Base-by-base conservation (phyloP, 2,113 vertebrate genomes). In the Elephantulus edwardii region DNA sequence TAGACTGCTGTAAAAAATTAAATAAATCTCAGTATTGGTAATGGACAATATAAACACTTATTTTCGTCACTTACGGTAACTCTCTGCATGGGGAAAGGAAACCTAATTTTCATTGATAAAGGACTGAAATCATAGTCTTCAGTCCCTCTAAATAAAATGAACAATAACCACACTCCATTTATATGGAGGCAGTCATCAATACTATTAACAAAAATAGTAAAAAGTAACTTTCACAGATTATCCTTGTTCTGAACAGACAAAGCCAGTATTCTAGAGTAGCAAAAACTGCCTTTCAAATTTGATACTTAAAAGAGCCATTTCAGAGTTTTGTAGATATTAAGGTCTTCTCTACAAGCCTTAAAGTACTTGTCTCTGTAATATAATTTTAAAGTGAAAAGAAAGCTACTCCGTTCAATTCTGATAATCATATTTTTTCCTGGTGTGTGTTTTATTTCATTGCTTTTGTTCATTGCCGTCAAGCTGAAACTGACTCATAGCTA, bases 351-450 rank as follows among this genome's bases (percentile, higher is more conserved):
- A 75, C 58, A 3, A 84, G 26, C 4, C n/a, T 52, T 2, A 76
- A 84, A 91, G 80, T n/a, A 88, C 9, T n/a, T 84, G 74, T 56
- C 60, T 90, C 83, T 72, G 56, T 70, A 81, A 50, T 56, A 68
- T 40, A 91, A 68, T 24, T 64, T 50, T 74, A 70, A 24, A 30
- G 3, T 2, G 9, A 17, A 42, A 33, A 50, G 68, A 48, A 6
- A 17, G 52, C 54, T 70, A 81, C 64, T 76, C 40, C 50, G 75
- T 54, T 90, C 60, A 50, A 50, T 50, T 16, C 48, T 50, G n/a
- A n/a, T n/a, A n/a, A n/a, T n/a, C n/a, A n/a, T n/a, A n/a, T n/a
- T n/a, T n/a, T n/a, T n/a, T n/a, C n/a, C n/a, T n/a, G n/a, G n/a
- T n/a, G n/a, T n/a, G n/a, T n/a, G n/a, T n/a, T n/a, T n/a, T n/a